Evolutionary conservation across 1,140 invertebrate species (phyloP).

Genomic region (Phortica variegata): DNA sequence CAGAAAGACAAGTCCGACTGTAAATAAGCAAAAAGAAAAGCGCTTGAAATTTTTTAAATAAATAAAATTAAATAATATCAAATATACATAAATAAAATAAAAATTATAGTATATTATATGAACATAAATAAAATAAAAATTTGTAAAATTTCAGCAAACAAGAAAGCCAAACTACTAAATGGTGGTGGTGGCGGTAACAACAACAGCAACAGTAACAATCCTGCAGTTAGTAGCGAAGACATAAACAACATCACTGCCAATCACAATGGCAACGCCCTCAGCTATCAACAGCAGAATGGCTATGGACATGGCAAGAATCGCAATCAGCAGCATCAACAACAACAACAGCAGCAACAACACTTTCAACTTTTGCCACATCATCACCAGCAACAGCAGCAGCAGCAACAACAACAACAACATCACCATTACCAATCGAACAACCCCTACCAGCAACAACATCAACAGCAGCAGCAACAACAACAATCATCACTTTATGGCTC

Average conservation of each 20-base stretch:
- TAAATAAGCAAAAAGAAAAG: too few relatives aligned
- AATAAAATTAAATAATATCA: too few relatives aligned
- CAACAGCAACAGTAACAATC: constrained; percentile 7
- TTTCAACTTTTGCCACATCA: constrained; percentile 5
- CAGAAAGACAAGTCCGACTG: too few relatives aligned
- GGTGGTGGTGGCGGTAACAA: constrained; percentile 14
- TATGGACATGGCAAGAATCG: constrained; percentile 8
- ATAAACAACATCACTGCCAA: not conserved
- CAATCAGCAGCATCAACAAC: constrained; percentile 4
- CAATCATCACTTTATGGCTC: constrained; percentile 28
- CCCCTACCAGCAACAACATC: constrained; percentile 17
- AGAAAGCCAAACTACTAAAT: constrained; percentile 57
- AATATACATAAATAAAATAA: too few relatives aligned
- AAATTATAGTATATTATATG: too few relatives aligned
- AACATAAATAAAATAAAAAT: too few relatives aligned
- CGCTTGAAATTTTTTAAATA: too few relatives aligned
- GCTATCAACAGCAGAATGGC: constrained; percentile 12
- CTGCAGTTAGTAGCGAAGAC: too few relatives aligned
- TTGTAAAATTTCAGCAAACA: constrained; percentile 57
- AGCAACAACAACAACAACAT: not conserved
- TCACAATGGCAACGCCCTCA: constrained; percentile 7
- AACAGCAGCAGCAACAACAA: constrained; percentile 23
- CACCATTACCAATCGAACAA: constrained; percentile 5
- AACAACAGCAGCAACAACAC: constrained; percentile 10
- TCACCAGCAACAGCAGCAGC: constrained; percentile 12